Evolutionary conservation across 2,888 invertebrate species (phyloP), one percentile per base, ranked within the genome.

Genomic region (Agrypnus murinus): DNA sequence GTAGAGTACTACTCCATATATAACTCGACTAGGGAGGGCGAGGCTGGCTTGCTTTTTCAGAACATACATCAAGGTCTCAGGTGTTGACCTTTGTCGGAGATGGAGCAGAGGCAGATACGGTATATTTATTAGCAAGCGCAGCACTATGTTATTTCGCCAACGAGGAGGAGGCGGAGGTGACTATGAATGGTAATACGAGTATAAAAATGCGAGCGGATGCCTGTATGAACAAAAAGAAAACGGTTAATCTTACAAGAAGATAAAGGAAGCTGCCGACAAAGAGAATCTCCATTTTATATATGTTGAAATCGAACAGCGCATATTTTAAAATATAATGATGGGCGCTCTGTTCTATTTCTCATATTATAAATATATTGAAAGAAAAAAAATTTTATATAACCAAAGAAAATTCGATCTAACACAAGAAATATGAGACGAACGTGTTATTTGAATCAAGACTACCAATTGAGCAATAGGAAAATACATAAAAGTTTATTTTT

Each of bases 61-160:
- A 31, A 60, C 58, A 60, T 58, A 65, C 60, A 67, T 67, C 66
- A 59, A 46, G 66, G 66, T 43, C 66, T 67, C 66, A 67, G 59
- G 57, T 67, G 66, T 67, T 67, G 66, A 67, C 66, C 66, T 67
- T 67, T 67, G 50, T 31, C 38, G 60, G 50, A 60, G 50, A 46
- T 60, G 58, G 60, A 59, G 46, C 48, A 46, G n/a, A 66, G 57
- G 60, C 48, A 45, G 59, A 46, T 67, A 60, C 48, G 50, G 45
- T 53, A 38, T 67, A 67, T 67, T 67, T 67, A 67, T 67, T 67
- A 67, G 58, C 40, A 46, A 58, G 65, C 48, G 36, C 36, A 50
- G 48, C 19, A 36, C 17, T 62, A 62, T 34, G 48, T 62, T 62
- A 62, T 59, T 45, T 31, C 9, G 45, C 46, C 45, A 14, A 15